Percentiles rank a stretch among this genome's conserved stretches.
phyloP scores from a whole-genome alignment of 2,888 invertebrate genomes.

The Amblyteles armatorius region DNA sequence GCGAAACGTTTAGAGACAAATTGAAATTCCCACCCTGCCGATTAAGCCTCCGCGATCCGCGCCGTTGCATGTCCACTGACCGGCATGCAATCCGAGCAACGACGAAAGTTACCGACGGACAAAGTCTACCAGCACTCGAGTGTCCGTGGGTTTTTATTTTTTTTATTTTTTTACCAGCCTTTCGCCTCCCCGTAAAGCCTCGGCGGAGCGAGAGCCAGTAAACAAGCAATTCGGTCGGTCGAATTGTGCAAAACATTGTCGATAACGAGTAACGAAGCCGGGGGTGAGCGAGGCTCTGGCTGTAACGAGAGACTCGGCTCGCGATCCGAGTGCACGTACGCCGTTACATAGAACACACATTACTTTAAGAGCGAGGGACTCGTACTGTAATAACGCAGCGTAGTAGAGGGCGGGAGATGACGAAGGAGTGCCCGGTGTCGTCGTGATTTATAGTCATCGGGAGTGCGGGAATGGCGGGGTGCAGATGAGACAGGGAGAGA shows the following conservation, averaged over 20 bases:
- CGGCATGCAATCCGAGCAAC: conserved; percentile 3
- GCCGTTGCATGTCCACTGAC: not conserved
- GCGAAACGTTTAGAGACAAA: conserved; percentile 69
- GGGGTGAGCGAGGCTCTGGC: not conserved
- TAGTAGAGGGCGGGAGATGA: conserved; percentile 31
- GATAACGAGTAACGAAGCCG: conserved; percentile 42
- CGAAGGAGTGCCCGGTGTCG: conserved; percentile 64
- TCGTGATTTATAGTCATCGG: conserved; percentile 64
- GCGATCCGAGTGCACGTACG: not conserved
- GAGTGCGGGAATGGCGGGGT: conserved; percentile 18
- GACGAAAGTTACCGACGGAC: not conserved
- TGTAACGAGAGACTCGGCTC: conserved; percentile 17
- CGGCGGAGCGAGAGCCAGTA: not conserved
- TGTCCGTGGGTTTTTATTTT: not conserved
- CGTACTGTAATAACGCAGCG: conserved; percentile 21
- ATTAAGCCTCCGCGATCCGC: conserved; percentile 44
- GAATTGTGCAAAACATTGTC: conserved; percentile 25
- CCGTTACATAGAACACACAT: conserved; percentile 3
- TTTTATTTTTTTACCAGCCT: not conserved
- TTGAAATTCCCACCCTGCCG: conserved; percentile 68
- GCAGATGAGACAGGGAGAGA: conserved; percentile 9
- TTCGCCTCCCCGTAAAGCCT: conserved; percentile 6
- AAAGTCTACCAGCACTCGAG: not conserved
- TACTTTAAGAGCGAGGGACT: conserved; percentile 6
- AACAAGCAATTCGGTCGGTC: conserved; percentile 29